phyloP scores from a whole-genome alignment of 2,113 vertebrate species.

The Pygoscelis adeliae region DNA sequence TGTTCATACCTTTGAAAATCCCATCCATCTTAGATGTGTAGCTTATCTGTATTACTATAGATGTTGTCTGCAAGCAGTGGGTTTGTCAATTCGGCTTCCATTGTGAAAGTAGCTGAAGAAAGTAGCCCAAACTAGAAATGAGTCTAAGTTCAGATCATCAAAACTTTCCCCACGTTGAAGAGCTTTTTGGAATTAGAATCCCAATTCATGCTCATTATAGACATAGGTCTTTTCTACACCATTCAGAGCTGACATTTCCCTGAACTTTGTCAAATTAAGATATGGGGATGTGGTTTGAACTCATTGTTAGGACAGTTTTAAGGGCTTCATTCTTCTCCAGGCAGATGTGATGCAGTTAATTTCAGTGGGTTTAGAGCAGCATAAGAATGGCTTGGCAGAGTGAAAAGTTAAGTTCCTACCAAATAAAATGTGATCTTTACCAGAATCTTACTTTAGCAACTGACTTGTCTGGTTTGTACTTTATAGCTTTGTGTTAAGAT shows the following conservation, averaged over 20 bases:
- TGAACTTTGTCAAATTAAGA: slow-evolving; percentile 45
- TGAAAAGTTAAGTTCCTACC: not conserved
- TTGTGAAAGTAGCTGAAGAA: not conserved
- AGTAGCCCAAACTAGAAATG: not conserved
- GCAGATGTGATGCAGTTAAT: not conserved
- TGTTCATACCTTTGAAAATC: not conserved
- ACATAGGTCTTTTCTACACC: not conserved
- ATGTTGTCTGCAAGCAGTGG: not conserved
- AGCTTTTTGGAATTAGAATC: not conserved
- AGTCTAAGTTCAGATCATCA: not conserved
- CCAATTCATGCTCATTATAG: not conserved
- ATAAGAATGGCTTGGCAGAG: not conserved
- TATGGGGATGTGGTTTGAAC: not conserved
- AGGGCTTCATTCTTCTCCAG: not conserved
- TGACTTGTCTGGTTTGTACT: slow-evolving; percentile 13
- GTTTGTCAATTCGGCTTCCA: not conserved
- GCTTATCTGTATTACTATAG: not conserved
- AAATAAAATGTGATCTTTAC: slow-evolving; percentile 4
- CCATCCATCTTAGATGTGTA: not conserved
- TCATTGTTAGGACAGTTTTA: slow-evolving; percentile 13
- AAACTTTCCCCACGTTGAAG: not conserved
- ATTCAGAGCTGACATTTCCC: not conserved
- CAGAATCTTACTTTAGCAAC: slow-evolving; percentile 9
- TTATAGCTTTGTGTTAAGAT: slow-evolving; percentile 24
- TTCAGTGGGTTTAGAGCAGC: not conserved